A percentile compares a stretch with the other conserved stretches of the same genome.
Evolutionary conservation across 1,140 invertebrate species (phyloP).

Genomic region (Phymorhynchus buccinoides): DNA sequence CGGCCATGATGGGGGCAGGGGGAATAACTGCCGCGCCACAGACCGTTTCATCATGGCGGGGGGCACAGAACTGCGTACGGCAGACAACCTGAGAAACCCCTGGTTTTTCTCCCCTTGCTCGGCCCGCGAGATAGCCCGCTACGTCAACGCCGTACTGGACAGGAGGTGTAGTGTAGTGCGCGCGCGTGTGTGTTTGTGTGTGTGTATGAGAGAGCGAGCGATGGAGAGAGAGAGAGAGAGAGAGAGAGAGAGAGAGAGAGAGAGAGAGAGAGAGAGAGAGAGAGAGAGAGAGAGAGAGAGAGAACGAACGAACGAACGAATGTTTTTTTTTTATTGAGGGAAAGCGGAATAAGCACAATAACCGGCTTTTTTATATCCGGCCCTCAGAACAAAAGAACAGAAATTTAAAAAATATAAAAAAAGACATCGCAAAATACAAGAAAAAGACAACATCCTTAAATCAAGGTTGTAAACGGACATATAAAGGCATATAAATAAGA

Average conservation of each 20-base stretch:
- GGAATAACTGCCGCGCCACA: constrained; percentile 51
- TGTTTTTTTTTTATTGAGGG: no score
- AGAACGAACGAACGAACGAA: background rate
- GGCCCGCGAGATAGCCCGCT: constrained; percentile 48
- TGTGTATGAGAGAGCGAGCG: no score
- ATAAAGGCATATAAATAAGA: no score
- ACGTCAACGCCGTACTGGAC: constrained; percentile 38
- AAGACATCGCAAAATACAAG: no score
- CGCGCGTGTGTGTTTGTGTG: no score
- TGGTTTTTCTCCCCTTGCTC: constrained; percentile 65
- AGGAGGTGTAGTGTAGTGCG: constrained; percentile 44
- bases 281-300: background rate
- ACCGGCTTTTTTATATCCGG: no score
- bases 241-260: constrained; percentile 1
- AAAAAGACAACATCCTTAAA: no score
- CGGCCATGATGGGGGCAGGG: constrained; percentile 58
- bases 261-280: background rate
- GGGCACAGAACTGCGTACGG: constrained; percentile 28
- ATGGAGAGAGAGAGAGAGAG: background rate
- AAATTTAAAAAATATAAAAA: no score
- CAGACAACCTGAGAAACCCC: constrained; percentile 51
- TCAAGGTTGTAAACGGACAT: no score
- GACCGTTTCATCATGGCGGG: constrained; percentile 65
- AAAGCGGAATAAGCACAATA: no score
- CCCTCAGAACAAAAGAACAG: no score